Conservation (phyloP, 2,113 vertebrate species). For the Oreochromis spilurus region DNA sequence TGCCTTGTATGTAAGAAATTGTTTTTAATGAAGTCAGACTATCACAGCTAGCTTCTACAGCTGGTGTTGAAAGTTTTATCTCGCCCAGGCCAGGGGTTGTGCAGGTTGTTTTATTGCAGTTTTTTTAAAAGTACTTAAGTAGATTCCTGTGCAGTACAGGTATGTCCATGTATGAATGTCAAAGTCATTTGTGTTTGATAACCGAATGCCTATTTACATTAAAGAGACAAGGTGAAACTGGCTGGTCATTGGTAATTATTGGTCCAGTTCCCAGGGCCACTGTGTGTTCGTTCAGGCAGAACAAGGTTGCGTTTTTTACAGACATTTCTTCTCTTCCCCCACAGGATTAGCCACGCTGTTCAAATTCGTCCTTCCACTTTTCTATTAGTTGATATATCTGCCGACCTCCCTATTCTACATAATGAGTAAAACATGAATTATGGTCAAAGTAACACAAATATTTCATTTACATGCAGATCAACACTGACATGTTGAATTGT, state of each 20-base stretch:
- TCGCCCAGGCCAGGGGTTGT: background rate
- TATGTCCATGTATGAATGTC: constrained; percentile 52
- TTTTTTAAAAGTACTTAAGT: constrained; percentile 33
- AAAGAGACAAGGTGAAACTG: constrained; percentile 60
- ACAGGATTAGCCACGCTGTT: constrained; percentile 34
- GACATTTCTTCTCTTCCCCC: constrained; percentile 31
- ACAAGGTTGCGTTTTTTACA: constrained; percentile 46
- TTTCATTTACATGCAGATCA: constrained; percentile 65
- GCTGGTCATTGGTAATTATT: constrained; percentile 54
- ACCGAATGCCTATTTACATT: constrained; percentile 64
- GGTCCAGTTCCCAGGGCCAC: constrained; percentile 12
- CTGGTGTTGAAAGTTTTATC: constrained; percentile 36
- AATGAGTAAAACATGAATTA: constrained; percentile 61
- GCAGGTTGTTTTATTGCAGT: constrained; percentile 31
- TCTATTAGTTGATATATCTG: constrained; percentile 50
- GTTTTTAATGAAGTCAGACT: constrained; percentile 57
- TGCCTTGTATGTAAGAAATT: constrained; percentile 50
- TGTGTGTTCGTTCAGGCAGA: constrained; percentile 24
- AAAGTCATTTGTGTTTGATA: constrained; percentile 50
- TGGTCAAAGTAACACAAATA: constrained; percentile 55
- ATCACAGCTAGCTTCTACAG: constrained; percentile 2
- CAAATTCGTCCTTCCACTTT: constrained; percentile 40
- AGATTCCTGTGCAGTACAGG: constrained; percentile 34
- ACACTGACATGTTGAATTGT: constrained; percentile 53
- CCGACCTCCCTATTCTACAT: constrained; percentile 43